phyloP scores from a whole-genome alignment of 2,888 invertebrate species.

The Polydrusus tereticollis region DNA sequence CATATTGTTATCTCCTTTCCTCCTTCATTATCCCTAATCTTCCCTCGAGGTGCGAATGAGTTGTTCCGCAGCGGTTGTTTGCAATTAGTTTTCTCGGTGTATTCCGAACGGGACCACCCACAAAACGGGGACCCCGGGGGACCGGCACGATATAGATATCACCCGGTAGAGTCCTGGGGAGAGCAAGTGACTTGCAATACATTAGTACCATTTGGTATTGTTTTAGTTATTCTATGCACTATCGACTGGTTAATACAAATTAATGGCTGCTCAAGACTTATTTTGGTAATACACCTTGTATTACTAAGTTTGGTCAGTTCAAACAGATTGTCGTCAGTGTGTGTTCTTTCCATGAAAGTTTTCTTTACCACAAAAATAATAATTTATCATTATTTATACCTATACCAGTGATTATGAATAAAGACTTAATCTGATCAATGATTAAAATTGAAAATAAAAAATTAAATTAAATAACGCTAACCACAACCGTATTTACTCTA shows the following conservation, averaged over 20 bases:
- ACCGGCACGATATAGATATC: conserved; percentile 49
- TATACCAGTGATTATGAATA: too few relatives aligned
- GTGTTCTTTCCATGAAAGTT: too few relatives aligned
- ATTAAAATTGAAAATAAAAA: too few relatives aligned
- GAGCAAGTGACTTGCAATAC: conserved; percentile 39
- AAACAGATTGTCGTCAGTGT: too few relatives aligned
- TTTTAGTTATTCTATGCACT: conserved; percentile 9
- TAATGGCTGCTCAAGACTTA: too few relatives aligned
- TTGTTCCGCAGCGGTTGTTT: conserved; percentile 42
- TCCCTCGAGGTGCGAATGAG: conserved; percentile 48
- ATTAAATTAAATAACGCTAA: too few relatives aligned
- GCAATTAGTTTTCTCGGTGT: conserved; percentile 42
- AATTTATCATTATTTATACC: too few relatives aligned
- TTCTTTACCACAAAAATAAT: too few relatives aligned
- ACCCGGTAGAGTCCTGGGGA: conserved; percentile 45
- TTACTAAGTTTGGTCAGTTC: too few relatives aligned
- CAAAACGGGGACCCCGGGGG: conserved; percentile 35
- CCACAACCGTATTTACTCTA: too few relatives aligned
- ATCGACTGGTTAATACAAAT: not conserved
- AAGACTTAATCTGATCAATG: too few relatives aligned
- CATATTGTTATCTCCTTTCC: not conserved
- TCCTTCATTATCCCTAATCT: conserved; percentile 42
- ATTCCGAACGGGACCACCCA: conserved; percentile 34
- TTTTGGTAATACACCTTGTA: too few relatives aligned
- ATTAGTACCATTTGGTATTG: conserved; percentile 29